Conservation (phyloP, 2,888 invertebrate species). For the Dryocosmus kuriphilus region DNA sequence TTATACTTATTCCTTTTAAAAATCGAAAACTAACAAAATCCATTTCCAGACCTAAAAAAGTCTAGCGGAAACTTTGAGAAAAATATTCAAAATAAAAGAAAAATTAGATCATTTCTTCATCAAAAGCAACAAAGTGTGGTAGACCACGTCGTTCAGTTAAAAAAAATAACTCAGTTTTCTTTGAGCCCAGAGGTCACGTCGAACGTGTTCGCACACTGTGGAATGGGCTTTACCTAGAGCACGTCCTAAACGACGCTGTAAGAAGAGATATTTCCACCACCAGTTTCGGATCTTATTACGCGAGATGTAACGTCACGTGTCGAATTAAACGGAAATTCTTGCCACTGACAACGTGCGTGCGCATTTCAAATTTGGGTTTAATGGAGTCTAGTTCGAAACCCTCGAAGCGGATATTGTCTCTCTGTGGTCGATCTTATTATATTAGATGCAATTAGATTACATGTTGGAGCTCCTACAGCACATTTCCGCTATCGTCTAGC, state of each 20-base stretch:
- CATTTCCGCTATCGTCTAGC: constrained; percentile 11
- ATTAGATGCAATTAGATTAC: constrained; percentile 13
- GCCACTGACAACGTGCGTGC: constrained; percentile 47
- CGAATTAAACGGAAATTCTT: constrained; percentile 59
- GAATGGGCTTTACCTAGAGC: constrained; percentile 41
- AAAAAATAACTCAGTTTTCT: not conserved
- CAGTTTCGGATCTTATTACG: constrained; percentile 64
- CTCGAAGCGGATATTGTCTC: constrained; percentile 12
- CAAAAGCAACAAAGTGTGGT: too few species aligned
- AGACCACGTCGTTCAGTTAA: not conserved
- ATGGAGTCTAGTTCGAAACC: constrained; percentile 44
- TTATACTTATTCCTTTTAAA: too few species aligned
- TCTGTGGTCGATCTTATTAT: constrained; percentile 21
- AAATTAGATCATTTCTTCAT: too few species aligned
- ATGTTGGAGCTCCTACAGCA: constrained; percentile 1
- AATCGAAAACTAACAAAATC: too few species aligned
- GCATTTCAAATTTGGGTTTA: constrained; percentile 48
- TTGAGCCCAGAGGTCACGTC: constrained; percentile 50
- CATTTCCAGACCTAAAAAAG: too few species aligned
- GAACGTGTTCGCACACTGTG: constrained; percentile 53
- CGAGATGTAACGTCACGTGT: constrained; percentile 63
- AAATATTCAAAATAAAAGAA: too few species aligned
- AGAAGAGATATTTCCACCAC: constrained; percentile 56
- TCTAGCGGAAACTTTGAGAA: too few species aligned
- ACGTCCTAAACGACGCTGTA: constrained; percentile 37